Evolutionary conservation across 2,888 invertebrate genomes (phyloP), one percentile per base, ranked within the genome.

Genomic region (Lasioglossum malachurum): DNA sequence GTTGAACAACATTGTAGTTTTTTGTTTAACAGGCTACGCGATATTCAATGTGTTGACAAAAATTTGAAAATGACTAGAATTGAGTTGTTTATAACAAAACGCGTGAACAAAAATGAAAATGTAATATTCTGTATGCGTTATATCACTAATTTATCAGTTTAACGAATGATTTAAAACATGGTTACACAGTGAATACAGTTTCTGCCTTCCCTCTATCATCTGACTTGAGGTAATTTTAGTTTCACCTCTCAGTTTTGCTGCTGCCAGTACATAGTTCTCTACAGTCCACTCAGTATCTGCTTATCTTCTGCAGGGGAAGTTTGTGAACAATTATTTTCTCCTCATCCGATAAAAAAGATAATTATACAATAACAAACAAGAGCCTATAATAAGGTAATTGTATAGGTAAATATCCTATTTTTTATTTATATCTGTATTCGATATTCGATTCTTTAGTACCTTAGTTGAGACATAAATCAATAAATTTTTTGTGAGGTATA

Each of bases 211-310:
- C 89, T 88, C 86, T 87, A 80, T 87, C 87, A 87, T 91, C 88
- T 88, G 91, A 79, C 91, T 91, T 81, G 92, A 85, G 92, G 93
- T 95, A 95, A 95, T 93, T 95, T 95, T 95, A 95, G 95, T 95
- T 92, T 93, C 94, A 93, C 93, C 93, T 93, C 93, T 91, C 91
- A 90, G 93, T 93, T 93, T 93, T 90, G 91, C 91, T 92, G 92
- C 90, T 92, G 91, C 88, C 87, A 93, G 93, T 92, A 90, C 92
- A 92, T 91, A 90, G 91, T 92, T 91, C 87, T 89, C 89, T 88
- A 90, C 91, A 90, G 92, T 88, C 92, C 92, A 93, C 93, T 93
- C 92, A 92, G 91, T 92, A 86, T 69, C 78, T 83, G 67, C 60
- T 83, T 73, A 80, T 83, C 75, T 67, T 64, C 83, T 82, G 84